These are phyloP conservation scores for Agonopterix alstromeriana DNA, from an alignment of 2,888 invertebrate species.

Conservation along the genomic window DNA sequence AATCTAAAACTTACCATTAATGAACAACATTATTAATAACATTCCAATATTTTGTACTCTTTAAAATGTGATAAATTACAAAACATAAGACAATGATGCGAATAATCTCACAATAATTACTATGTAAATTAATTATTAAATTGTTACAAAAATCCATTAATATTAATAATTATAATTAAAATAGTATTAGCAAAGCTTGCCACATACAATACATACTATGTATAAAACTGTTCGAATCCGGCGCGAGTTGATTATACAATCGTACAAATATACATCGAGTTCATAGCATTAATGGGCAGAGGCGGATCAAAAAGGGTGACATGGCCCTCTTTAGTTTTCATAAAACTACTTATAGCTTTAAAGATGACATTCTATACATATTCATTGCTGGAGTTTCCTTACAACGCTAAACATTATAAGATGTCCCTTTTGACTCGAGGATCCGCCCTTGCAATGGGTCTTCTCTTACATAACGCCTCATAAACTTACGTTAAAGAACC, in stretches of 20 bases:
- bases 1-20: slow-evolving; percentile 71
- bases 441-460: too few species aligned
- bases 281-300: too few species aligned
- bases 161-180: slow-evolving; percentile 66
- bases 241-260: slow-evolving; percentile 4
- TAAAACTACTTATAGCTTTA: too few species aligned
- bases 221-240: slow-evolving; percentile 35
- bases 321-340: too few species aligned
- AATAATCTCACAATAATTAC: slow-evolving; percentile 68
- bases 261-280: not conserved
- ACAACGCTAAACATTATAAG: too few species aligned
- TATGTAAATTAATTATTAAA: slow-evolving; percentile 71
- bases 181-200: slow-evolving; percentile 61
- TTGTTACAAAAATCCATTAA: slow-evolving; percentile 70
- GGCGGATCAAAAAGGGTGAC: too few species aligned
- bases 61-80: slow-evolving; percentile 76
- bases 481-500: not conserved
- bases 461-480: too few species aligned
- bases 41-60: slow-evolving; percentile 76
- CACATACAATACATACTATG: slow-evolving; percentile 47
- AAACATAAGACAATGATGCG: slow-evolving; percentile 60
- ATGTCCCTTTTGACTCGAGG: too few species aligned
- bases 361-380: too few species aligned
- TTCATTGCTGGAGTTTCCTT: too few species aligned
- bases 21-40: slow-evolving; percentile 72